Evolutionary conservation across 2,888 invertebrate genomes (phyloP).

Genomic region (Crepidodera aurea): DNA sequence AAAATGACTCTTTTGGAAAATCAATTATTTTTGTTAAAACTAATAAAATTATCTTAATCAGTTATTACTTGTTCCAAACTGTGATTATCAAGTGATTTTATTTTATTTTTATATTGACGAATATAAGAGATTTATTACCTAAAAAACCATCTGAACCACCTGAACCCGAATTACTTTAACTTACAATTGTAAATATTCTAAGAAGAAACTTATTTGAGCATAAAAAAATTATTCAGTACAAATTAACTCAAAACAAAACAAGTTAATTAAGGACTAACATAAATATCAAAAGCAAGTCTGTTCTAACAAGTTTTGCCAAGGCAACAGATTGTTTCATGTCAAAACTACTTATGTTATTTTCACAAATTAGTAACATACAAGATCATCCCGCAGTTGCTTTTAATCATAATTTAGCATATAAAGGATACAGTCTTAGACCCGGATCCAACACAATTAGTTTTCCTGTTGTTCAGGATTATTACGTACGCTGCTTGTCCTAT

Average conservation of each 20-base stretch:
- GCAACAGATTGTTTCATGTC: constrained; percentile 26
- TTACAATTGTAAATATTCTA: too few relatives aligned
- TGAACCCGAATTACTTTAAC: too few relatives aligned
- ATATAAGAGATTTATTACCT: too few relatives aligned
- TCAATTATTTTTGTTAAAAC: too few relatives aligned
- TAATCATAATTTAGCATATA: constrained; percentile 25
- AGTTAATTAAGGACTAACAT: constrained; percentile 13
- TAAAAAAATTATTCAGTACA: not conserved
- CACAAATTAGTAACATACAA: constrained; percentile 27
- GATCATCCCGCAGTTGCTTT: constrained; percentile 28
- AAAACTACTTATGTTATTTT: constrained; percentile 26
- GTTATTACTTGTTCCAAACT: too few relatives aligned
- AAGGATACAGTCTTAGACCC: constrained; percentile 24
- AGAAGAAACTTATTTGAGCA: too few relatives aligned
- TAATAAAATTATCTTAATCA: too few relatives aligned
- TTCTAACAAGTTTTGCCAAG: constrained; percentile 21
- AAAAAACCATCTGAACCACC: too few relatives aligned
- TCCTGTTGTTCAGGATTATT: constrained; percentile 27
- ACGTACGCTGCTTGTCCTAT: constrained; percentile 19
- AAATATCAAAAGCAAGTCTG: not conserved
- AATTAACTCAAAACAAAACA: constrained; percentile 1
- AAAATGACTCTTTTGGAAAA: too few relatives aligned
- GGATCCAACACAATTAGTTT: constrained; percentile 23
- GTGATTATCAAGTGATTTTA: too few relatives aligned
- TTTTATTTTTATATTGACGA: too few relatives aligned